Evolutionary conservation across 1,140 invertebrate species (phyloP), one percentile per base, ranked within the genome.

Genomic region (Wiebesia pumilae): DNA sequence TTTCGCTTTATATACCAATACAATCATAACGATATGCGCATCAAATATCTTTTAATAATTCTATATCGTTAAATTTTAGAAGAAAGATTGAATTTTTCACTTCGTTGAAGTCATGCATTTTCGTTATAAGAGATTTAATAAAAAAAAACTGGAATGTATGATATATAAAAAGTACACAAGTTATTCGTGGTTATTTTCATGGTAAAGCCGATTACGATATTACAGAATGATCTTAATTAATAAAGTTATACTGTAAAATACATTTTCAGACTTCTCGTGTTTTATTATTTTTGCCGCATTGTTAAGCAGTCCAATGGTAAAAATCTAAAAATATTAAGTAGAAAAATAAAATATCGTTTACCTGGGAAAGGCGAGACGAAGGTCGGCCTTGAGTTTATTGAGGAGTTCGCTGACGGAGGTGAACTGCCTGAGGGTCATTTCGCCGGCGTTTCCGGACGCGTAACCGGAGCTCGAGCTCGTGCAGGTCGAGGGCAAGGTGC

Each of bases 391-490:
- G 4, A 98, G 94, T 91, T 98, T 98, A 73, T 96, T 96, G n/a
- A 98, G 94, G 2, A 99, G 94, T 92, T 98, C 97, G 54, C 97
- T 97, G 80, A 98, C 96, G 43, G 97, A 97, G 51, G 96, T 96
- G 91, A 98, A 98, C 92, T 98, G 97, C 78, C 97, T 95, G 54
- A 98, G 94, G 30, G 96, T 97, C 97, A 98, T 98, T 91, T 98
- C 97, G 77, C 95, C 96, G 71, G 95, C 97, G 81, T 95, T 96
- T 65, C 95, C 95, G 90, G 91, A 92, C 83, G 93, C 93, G 82
- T 91, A 92, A 82, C 93, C 93, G 85, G 92, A 91, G 91, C 92
- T 93, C 35, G 93, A 89, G 93, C 94, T 88, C 91, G 94, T 91
- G 51, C 87, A 87, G 91, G 94, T 92, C 90, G 94, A 91, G 90